Percentiles rank a stretch among this genome's conserved stretches.
Conservation (phyloP, 2,113 vertebrate genomes). For the Phyllostomus hastatus region DNA sequence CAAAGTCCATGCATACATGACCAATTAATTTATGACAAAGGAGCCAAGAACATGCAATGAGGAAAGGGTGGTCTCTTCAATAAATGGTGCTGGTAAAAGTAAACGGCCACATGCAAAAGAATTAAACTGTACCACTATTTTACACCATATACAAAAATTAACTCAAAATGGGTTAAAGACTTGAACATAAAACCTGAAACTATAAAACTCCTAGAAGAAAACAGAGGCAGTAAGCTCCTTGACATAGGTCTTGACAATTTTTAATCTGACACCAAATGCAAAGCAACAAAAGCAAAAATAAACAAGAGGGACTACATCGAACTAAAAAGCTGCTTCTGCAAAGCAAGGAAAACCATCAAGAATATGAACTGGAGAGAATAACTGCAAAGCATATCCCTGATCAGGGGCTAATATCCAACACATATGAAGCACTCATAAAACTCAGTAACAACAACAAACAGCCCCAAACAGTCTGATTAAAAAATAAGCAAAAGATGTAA, state of each 20-base stretch:
- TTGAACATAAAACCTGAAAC: neutral
- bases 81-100: no score
- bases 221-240: neutral
- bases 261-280: neutral
- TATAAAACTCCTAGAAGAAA: neutral
- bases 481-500: neutral
- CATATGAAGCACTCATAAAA: neutral
- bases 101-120: neutral
- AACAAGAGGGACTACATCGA: neutral
- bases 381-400: neutral
- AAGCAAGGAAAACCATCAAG: neutral
- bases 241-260: neutral
- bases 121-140: neutral
- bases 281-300: neutral
- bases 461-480: neutral
- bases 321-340: neutral
- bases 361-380: neutral
- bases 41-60: no score
- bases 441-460: neutral
- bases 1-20: no score
- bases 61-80: no score
- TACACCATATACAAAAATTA: neutral
- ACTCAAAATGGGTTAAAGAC: neutral
- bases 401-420: neutral
- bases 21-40: no score